Evolutionary conservation across 2,888 invertebrate species (phyloP), one percentile per base, ranked within the genome.

Genomic region (Baronia brevicornis): DNA sequence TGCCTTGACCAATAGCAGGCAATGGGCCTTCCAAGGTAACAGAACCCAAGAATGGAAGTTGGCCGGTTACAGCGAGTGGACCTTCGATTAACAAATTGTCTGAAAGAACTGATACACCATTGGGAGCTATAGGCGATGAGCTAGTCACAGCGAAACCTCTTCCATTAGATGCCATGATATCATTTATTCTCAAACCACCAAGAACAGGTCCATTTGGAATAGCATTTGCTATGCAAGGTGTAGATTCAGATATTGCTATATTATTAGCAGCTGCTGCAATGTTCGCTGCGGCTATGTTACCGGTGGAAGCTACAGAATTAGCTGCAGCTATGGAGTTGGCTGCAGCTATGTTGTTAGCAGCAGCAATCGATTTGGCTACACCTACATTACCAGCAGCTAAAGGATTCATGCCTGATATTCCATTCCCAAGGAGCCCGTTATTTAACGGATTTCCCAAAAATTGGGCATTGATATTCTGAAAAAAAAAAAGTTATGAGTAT

Each of bases 21-120:
- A 66, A 29, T 0, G 53, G 23, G 5, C 64, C 67, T 22, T 66
- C 66, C 4, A 66, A 33, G 5, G 48, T 44, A 8, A 64, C 59
- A 2, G 60, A 51, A n/a, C 49, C 49, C 15, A 49, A 33, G 33
- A 51, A 51, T 9, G 51, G 51, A 27, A 51, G 27, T 11, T 46
- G 40, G 1, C 53, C 53, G 14, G 35, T 38, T 0, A 51, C 45
- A 2, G 44, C 36, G 6, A 54, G 23, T 1, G 46, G 48, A 2
- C 51, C 51, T 44, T 51, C 51, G 11, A 47, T 39, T 3, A 47
- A 18, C 9, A 50, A 28, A 28, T 48, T 44, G 2, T 52, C 48
- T 7, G 48, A 44, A 5, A 44, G 38, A 2, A 50, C 42, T 0
- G 39, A 44, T 5, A 53, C 4, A n/a, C 52, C 48, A 22, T 41